Conservation (phyloP, 37 sponge, comb jelly and placozoan species). For the Spongia lamella region DNA sequence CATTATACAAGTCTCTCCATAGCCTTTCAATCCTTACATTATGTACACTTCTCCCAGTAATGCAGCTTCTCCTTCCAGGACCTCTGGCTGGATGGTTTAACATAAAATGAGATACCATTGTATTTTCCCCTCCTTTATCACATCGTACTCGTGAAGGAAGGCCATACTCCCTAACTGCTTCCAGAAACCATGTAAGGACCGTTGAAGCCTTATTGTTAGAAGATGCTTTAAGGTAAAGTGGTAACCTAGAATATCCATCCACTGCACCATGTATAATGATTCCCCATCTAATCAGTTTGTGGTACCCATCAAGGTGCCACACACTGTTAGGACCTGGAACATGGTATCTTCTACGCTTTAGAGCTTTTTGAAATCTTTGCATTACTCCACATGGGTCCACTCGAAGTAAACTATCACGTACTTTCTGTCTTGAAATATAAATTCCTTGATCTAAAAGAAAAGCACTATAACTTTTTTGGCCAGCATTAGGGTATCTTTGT, state of each 20-base stretch:
- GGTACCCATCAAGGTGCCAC: constrained; percentile 68
- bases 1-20: constrained; percentile 49
- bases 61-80: constrained; percentile 39
- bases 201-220: constrained; percentile 45
- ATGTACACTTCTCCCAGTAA: constrained; percentile 61
- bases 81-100: constrained; percentile 44
- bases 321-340: constrained; percentile 46
- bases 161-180: constrained; percentile 32
- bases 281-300: constrained; percentile 52
- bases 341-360: constrained; percentile 22
- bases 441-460: constrained; percentile 17
- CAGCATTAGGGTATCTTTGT: too few relatives aligned
- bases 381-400: constrained; percentile 31
- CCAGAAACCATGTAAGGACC: constrained; percentile 30
- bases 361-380: neutral
- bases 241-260: constrained; percentile 56
- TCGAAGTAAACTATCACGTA: constrained; percentile 24
- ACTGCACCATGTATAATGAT: constrained; percentile 62
- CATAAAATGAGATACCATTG: constrained; percentile 41
- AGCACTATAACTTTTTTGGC: too few relatives aligned
- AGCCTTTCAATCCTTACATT: constrained; percentile 53
- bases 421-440: constrained; percentile 5
- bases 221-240: constrained; percentile 26
- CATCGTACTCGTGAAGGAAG: constrained; percentile 60
- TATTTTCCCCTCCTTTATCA: constrained; percentile 67